phyloP scores from a whole-genome alignment of 2,888 invertebrate genomes.

The Mongoloraphidia duomilia region DNA sequence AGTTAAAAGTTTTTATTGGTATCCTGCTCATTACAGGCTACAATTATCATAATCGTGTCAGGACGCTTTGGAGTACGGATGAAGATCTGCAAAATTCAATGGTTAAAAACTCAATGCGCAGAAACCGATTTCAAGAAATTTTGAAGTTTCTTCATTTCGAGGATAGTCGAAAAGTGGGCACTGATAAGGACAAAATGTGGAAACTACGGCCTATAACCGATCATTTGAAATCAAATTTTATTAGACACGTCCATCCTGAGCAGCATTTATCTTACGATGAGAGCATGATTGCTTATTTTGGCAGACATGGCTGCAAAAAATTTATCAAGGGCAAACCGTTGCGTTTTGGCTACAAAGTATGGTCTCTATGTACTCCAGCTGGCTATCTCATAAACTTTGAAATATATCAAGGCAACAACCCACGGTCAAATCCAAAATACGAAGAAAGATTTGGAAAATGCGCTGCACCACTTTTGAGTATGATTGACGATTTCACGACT shows the following conservation, averaged over 20 bases:
- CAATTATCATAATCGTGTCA: conserved; percentile 8
- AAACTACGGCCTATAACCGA: conserved; percentile 17
- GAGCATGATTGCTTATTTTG: conserved; percentile 21
- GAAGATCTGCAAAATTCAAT: conserved; percentile 8
- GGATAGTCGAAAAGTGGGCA: too few species aligned
- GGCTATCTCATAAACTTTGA: conserved; percentile 18
- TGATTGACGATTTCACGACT: conserved; percentile 13
- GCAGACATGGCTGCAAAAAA: too few species aligned
- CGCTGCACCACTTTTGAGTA: conserved; percentile 13
- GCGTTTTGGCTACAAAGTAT: conserved; percentile 20
- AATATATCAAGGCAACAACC: conserved; percentile 18
- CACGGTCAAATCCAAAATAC: conserved; percentile 14
- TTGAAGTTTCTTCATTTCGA: conserved; percentile 11
- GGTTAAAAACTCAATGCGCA: conserved; percentile 7
- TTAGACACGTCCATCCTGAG: conserved; percentile 12
- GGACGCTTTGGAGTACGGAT: conserved; percentile 10
- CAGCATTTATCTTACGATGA: conserved; percentile 18
- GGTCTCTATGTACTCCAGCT: conserved; percentile 16
- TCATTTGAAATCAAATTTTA: conserved; percentile 10
- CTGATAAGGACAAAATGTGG: conserved; percentile 16
- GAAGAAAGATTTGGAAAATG: conserved; percentile 17
- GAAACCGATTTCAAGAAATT: conserved; percentile 9
- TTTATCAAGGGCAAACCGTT: conserved; percentile 21
- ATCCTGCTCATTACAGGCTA: conserved; percentile 15
- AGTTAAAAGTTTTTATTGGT: conserved; percentile 11